Evolutionary conservation across 2,113 vertebrate genomes (phyloP), one percentile per base, ranked within the genome.

Genomic region (Ursus arctos): DNA sequence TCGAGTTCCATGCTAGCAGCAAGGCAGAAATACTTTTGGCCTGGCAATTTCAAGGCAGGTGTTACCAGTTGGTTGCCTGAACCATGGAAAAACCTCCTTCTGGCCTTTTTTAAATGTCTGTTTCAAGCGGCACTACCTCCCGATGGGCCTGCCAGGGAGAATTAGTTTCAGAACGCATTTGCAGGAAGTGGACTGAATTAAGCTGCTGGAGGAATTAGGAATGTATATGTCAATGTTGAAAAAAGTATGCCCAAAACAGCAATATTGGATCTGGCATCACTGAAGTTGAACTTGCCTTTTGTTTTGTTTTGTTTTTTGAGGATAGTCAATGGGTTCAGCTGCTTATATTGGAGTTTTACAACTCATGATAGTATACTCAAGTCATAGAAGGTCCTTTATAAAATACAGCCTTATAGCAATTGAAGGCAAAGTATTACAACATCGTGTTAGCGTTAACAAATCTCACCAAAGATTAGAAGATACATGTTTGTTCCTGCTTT

Each of bases 41-140:
- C 74, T 95, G 88, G 49, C 55, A 81, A 77, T 92, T 92, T 81
- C 76, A 59, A 72, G 49, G 57, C 97, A 94, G 87, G 84, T 96
- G 92, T 94, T 87, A 83, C 28, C 74, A 83, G 96, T 26, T 76
- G 87, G 87, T 95, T 63, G 81, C 61, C 86, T 97, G 61, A 96
- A 87, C 74, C 57, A 49, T 63, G 63, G 15, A 80, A 86, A 91
- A 92, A n/a, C n/a, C 53, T 94, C 96, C 80, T 91, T 94, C 89
- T 96, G 95, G 69, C 59, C 43, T 59, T 94, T 96, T 76, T 69
- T 6, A 92, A 96, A 97, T 84, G 74, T 43, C 55, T 85, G 51
- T n/a, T 36, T 89, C 86, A 47, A 96, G 40, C 14, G 51, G 63
- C 8, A 22, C 33, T 40, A 51, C 87, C 43, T 95, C 83, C 97